A percentile compares a stretch with the other conserved stretches of the same genome.
Evolutionary conservation across 2,797 vertebrate genomes (phyloP).

Genomic region (Tenualosa ilisha): DNA sequence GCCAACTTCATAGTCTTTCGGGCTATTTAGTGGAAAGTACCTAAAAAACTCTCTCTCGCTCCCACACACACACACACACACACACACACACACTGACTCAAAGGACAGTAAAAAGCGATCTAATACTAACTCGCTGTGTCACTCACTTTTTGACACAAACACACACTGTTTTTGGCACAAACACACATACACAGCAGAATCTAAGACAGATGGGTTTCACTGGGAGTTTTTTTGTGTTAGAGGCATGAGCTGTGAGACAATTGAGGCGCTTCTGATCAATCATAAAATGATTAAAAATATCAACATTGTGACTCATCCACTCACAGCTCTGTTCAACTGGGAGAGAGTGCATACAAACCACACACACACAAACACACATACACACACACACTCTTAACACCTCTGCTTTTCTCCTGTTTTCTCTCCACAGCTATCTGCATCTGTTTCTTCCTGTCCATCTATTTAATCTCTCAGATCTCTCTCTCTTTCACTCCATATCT

Average conservation of each 20-base stretch:
- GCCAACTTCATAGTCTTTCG: not conserved
- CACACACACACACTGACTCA: not conserved
- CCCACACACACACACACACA: not conserved
- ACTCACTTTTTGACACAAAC: not conserved
- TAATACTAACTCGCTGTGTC: not conserved
- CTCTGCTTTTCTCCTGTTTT: too few species aligned
- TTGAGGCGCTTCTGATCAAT: not conserved
- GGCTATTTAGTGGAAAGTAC: not conserved
- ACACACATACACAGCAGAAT: not conserved
- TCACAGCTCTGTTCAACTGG: not conserved
- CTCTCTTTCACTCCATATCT: too few species aligned
- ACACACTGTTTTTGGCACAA: not conserved
- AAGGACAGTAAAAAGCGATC: not conserved
- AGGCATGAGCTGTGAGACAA: not conserved
- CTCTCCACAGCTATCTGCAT: too few species aligned
- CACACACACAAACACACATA: constrained; percentile 2
- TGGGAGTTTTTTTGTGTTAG: not conserved
- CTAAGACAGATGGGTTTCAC: not conserved
- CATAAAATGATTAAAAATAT: not conserved
- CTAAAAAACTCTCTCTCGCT: not conserved
- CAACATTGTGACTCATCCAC: not conserved
- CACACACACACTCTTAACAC: not conserved
- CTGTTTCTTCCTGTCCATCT: too few species aligned
- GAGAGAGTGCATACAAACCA: not conserved
- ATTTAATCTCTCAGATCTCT: too few species aligned